A percentile compares a stretch with the other conserved stretches of the same genome.
phyloP scores from a whole-genome alignment of 1,140 invertebrate genomes.

The Augochlora pura region DNA sequence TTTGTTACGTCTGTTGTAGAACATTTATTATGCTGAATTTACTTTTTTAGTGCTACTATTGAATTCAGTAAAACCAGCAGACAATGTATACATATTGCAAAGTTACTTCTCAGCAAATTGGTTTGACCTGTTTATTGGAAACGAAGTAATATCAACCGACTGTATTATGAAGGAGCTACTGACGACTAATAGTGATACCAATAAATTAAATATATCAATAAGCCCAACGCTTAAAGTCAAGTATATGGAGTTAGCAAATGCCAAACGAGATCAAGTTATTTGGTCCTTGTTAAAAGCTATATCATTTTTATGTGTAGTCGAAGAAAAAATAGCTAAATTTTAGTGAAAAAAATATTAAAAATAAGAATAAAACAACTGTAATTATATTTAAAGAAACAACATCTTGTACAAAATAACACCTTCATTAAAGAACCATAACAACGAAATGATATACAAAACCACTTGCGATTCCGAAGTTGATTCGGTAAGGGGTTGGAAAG shows the following conservation, averaged over 20 bases:
- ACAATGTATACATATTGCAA: conserved; percentile 23
- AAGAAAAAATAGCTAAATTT: not conserved
- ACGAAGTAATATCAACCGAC: conserved; percentile 12
- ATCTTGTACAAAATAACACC: not conserved
- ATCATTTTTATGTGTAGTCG: conserved; percentile 9
- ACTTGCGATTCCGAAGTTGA: too few relatives aligned
- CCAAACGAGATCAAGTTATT: conserved; percentile 32
- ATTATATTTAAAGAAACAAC: not conserved
- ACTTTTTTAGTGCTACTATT: not conserved
- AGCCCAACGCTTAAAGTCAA: not conserved
- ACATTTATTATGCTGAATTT: not conserved
- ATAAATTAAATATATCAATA: not conserved
- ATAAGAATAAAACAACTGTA: not conserved
- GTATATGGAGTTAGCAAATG: not conserved
- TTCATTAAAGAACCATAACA: not conserved
- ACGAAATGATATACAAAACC: not conserved
- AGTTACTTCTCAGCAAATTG: not conserved
- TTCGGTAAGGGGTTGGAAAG: not conserved
- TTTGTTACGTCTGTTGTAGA: not conserved
- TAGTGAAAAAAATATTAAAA: not conserved
- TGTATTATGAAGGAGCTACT: not conserved
- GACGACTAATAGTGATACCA: too few relatives aligned
- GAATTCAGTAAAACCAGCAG: too few relatives aligned
- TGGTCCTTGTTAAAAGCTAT: conserved; percentile 45
- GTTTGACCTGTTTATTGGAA: not conserved